Base-by-base conservation (phyloP, 2,888 invertebrate genomes). In the Mesorhabditis spiculigera region DNA sequence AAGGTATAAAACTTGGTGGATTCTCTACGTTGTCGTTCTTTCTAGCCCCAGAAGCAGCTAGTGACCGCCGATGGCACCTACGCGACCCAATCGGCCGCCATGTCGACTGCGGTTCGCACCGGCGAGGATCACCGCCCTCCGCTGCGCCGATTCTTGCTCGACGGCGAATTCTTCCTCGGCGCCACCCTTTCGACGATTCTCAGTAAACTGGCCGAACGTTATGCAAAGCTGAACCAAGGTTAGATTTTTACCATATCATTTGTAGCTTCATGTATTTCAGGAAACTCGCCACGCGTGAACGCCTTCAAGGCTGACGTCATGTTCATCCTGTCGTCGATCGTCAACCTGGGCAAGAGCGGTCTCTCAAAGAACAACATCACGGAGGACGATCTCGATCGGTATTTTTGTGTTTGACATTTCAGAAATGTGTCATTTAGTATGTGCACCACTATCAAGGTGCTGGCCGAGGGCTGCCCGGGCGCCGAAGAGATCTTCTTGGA, bases 21-120 rank as follows among this genome's bases (percentile, higher is more conserved):
- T 13, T 50, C 45, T 50, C 8, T n/a, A 50, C 10, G 43, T 43
- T 68, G 58, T 58, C 65, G 13, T 50, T n/a, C 44, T 50, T 64
- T 41, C 63, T 50, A 78, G 68, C 86, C 88, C 4, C 90, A 50
- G 0, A 50, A 91, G 45, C 92, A 91, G 81, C 88, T 93, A 72
- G 95, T 98, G 63, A 98, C 98, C 65, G 96, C 97, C 50, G 98
- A 99, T 89, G 98, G 98, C 41, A 96, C 97, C 0, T 99, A 99
- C 87, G 98, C 97, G 43, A 92, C 95, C 4, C 97, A 99, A 88
- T 95, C 95, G 77, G 96, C 95, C 63, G 95, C 97, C 85, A 81
- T 83, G 4, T 76, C 81, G 0, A 71, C 72, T 42, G 71, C 74
- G 8, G 45, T 43, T 4, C 70, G 66, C n/a, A 72, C 69, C n/a